phyloP scores from a whole-genome alignment of 2,888 invertebrate genomes.

The Vanessa cardui region DNA sequence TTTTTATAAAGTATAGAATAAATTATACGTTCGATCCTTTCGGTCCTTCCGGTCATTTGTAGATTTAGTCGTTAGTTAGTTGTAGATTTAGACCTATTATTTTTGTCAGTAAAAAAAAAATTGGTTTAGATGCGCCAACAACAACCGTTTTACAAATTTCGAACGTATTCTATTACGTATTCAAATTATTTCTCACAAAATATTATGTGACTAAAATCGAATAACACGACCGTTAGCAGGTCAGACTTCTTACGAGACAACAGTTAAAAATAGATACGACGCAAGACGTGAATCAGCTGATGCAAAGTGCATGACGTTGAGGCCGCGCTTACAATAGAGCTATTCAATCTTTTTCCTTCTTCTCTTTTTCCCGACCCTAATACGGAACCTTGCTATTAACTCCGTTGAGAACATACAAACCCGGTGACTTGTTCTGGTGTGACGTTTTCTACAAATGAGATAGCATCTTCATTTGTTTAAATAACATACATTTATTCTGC shows the following conservation, averaged over 20 bases:
- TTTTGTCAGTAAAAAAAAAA: no score
- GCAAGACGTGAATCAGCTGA: conserved; percentile 66
- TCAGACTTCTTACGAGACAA: conserved; percentile 55
- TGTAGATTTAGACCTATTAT: no score
- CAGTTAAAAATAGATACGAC: conserved; percentile 65
- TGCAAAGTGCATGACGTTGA: conserved; percentile 50
- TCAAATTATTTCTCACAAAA: no score
- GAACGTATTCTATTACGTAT: no score
- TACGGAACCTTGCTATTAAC: conserved; percentile 12
- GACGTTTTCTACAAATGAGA: not conserved
- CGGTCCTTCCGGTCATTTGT: no score
- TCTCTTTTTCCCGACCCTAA: conserved; percentile 8
- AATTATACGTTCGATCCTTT: no score
- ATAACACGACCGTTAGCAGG: conserved; percentile 15
- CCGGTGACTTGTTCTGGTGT: not conserved
- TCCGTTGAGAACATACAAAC: not conserved
- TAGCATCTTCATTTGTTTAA: no score
- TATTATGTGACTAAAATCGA: conserved; percentile 1
- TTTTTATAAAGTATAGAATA: no score
- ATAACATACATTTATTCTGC: no score
- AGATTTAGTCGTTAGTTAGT: no score
- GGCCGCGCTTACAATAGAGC: conserved; percentile 27
- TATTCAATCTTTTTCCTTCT: conserved; percentile 24
- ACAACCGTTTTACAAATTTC: no score
- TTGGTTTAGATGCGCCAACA: no score